phyloP scores from a whole-genome alignment of 2,888 invertebrate genomes.

The Hemithea aestivaria region DNA sequence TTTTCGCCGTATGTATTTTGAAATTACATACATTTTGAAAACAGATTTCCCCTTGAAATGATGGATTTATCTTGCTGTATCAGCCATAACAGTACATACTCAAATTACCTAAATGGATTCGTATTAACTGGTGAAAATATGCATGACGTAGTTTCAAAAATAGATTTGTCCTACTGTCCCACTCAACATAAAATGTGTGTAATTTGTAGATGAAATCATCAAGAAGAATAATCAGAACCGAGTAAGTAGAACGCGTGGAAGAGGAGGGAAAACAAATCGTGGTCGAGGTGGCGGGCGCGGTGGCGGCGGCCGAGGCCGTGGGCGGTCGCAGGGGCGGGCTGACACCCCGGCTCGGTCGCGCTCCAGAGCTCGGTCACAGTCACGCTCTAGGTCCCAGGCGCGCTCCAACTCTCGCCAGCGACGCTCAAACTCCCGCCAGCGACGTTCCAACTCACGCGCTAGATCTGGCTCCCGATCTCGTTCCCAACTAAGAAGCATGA shows the following conservation, averaged over 20 bases:
- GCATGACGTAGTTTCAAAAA: constrained; percentile 23
- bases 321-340: constrained; percentile 41
- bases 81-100: too few relatives aligned
- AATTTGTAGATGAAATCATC: constrained; percentile 60
- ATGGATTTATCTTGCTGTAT: background rate
- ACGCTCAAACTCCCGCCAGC: constrained; percentile 39
- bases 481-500: constrained; percentile 53
- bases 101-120: too few relatives aligned
- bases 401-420: constrained; percentile 30
- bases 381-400: constrained; percentile 42
- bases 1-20: too few relatives aligned
- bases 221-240: constrained; percentile 56
- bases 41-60: too few relatives aligned
- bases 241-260: constrained; percentile 54
- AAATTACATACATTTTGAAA: too few relatives aligned
- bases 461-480: constrained; percentile 60
- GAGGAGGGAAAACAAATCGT: constrained; percentile 40
- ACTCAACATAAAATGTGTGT: constrained; percentile 1
- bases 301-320: constrained; percentile 34
- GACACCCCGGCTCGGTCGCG: constrained; percentile 44
- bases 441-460: constrained; percentile 47
- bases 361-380: constrained; percentile 46
- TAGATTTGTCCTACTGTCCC: constrained; percentile 14
- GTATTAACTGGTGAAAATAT: too few relatives aligned
- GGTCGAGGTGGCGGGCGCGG: constrained; percentile 25